Percentiles rank a stretch among this genome's conserved stretches.
Conservation (phyloP, 2,797 vertebrate species). For the Hemibagrus guttatus region DNA sequence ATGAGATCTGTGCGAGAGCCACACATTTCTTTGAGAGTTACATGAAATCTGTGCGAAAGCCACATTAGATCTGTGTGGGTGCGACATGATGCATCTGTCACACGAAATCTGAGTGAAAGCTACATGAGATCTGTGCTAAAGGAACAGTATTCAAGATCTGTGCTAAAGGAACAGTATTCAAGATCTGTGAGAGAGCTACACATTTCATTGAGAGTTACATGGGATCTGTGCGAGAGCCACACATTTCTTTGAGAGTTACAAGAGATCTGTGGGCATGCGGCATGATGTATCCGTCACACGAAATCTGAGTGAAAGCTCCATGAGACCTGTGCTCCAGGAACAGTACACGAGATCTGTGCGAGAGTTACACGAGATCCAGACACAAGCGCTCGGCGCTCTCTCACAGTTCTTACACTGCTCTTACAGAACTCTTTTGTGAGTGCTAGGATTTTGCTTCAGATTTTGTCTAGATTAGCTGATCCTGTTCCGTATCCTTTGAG, state of each 20-base stretch:
- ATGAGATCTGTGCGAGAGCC: neutral
- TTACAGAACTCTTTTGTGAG: neutral
- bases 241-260: too few relatives aligned
- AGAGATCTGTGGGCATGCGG: neutral
- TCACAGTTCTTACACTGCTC: too few relatives aligned
- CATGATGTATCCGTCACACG: neutral
- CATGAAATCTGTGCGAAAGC: neutral
- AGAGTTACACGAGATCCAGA: neutral
- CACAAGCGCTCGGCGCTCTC: neutral
- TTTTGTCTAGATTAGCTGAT: neutral
- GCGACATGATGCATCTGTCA: neutral
- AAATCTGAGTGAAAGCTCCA: neutral
- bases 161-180: too few relatives aligned
- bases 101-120: neutral
- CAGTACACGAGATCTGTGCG: neutral
- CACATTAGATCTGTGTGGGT: neutral
- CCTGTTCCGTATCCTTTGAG: neutral
- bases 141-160: too few relatives aligned
- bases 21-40: neutral
- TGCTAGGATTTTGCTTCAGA: neutral
- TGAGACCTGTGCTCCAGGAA: too few relatives aligned
- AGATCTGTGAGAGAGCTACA: neutral
- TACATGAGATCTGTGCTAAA: neutral
- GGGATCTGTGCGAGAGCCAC: neutral
- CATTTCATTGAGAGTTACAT: neutral